Conservation (phyloP, 1,140 invertebrate genomes). For the Ceratina calcarata region DNA sequence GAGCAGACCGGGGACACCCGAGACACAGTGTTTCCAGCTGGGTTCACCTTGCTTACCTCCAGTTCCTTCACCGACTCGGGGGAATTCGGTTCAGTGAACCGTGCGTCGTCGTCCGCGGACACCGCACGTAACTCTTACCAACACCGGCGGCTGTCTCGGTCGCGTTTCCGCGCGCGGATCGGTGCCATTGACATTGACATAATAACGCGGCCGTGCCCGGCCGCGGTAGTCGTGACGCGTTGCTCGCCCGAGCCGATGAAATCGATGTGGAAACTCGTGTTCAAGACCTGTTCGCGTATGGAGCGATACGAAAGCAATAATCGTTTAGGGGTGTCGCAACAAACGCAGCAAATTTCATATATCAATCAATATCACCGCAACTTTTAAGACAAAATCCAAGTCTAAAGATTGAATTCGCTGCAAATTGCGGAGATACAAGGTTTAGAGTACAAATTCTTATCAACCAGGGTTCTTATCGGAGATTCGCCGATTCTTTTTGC, state of each 20-base stretch:
- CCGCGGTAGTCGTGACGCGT: no score
- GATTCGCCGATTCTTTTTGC: no score
- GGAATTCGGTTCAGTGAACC: slow-evolving; percentile 69
- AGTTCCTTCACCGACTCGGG: slow-evolving; percentile 18
- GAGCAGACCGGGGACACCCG: slow-evolving; percentile 35
- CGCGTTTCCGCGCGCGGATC: slow-evolving; percentile 29
- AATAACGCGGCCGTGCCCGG: slow-evolving; percentile 49
- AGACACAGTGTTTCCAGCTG: slow-evolving; percentile 56
- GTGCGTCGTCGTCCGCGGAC: neutral
- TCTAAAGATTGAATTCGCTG: no score
- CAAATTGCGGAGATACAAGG: no score
- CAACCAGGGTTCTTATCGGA: no score
- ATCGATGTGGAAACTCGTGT: slow-evolving; percentile 25
- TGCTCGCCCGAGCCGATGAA: slow-evolving; percentile 48
- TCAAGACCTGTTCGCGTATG: no score
- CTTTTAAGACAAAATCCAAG: no score
- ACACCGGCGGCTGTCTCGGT: slow-evolving; percentile 16
- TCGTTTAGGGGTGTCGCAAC: neutral
- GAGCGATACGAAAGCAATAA: no score
- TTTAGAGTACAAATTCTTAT: no score
- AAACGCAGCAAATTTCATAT: no score
- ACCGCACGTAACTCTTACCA: slow-evolving; percentile 37
- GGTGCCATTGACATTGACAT: slow-evolving; percentile 71
- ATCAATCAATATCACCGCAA: no score
- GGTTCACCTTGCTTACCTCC: slow-evolving; percentile 54